Base-by-base conservation (phyloP, 2,113 vertebrate species). In the Bettongia penicillata region DNA sequence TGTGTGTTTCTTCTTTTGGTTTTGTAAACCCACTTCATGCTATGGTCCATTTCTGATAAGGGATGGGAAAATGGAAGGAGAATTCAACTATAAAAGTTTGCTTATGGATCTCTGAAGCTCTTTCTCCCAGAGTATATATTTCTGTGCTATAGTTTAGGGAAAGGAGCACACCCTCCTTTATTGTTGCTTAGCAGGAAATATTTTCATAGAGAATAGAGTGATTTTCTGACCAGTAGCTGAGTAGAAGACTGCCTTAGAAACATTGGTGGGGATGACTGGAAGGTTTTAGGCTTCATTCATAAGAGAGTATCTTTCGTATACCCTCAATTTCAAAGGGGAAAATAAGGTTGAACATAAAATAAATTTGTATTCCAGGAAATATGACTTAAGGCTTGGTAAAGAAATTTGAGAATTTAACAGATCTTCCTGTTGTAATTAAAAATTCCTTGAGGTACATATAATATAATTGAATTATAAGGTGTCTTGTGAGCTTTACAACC, bases 381-480 rank as follows among this genome's bases (percentile, higher is more conserved):
- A 28, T 0, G 25, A 49, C 26, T 92, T 23, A 89, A 90, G 84
- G 61, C 16, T 94, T 96, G 91, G 96, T 51, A 94, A 90, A 96
- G 51, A 96, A 97, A 96, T 97, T 93, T 50, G 93, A 90, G 61
- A 94, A 96, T 89, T 91, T 91, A 92, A 31, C 53, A 93, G n/a
- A 96, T 93, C 14, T 95, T 50, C 14, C 49, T 95, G 53, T 94
- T 94, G 22, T 95, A 97, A 95, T 97, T 97, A 98, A 97, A 68
- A 95, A 97, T 94, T 97, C 90, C 94, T 94, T 92, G 24, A 91
- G 49, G 22, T 94, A 91, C 84, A 96, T 95, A 97, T 89, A 94
- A 94, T 93, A 94, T 97, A 97, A 97, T 95, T 97, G 94, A 97
- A 96, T 96, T 97, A 97, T 95, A 95, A 96, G 94, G 93, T 97